Percentiles rank a stretch among this genome's conserved stretches.
These are phyloP conservation scores for Chironomus tepperi DNA, from an alignment of 1,140 invertebrate genomes.

Conservation along the genomic window DNA sequence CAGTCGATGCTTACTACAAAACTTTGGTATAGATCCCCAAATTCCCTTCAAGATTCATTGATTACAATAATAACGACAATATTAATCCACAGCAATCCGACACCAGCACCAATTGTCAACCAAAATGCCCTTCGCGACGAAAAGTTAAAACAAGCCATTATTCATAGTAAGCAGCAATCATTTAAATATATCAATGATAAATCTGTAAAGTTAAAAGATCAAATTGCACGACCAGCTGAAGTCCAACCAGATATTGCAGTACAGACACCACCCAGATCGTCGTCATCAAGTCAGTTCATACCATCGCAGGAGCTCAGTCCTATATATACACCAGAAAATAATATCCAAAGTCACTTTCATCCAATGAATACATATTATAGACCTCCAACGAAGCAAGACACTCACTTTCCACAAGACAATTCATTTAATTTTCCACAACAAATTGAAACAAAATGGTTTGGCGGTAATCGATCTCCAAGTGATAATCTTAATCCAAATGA, in stretches of 20 bases:
- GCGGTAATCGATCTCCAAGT: background rate
- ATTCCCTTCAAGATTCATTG: background rate
- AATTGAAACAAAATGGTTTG: background rate
- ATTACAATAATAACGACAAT: background rate
- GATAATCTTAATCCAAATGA: background rate
- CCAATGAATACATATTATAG: background rate
- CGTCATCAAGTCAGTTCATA: background rate
- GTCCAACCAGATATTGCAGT: background rate
- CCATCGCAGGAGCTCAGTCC: background rate
- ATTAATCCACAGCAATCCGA: background rate
- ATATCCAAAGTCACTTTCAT: background rate
- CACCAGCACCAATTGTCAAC: background rate
- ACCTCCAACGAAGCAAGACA: background rate
- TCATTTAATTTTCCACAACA: background rate
- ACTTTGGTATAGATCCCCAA: too few relatives aligned
- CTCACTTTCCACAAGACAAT: background rate
- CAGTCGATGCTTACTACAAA: too few relatives aligned
- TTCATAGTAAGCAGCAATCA: background rate
- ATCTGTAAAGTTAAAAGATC: background rate
- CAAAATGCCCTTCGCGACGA: background rate
- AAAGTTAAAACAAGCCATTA: background rate
- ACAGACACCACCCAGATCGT: background rate
- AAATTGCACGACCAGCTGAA: background rate
- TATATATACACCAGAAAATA: background rate
- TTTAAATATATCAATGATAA: conserved; percentile 1